phyloP scores from a whole-genome alignment of 2,888 invertebrate species.

The Yponomeuta cagnagella region DNA sequence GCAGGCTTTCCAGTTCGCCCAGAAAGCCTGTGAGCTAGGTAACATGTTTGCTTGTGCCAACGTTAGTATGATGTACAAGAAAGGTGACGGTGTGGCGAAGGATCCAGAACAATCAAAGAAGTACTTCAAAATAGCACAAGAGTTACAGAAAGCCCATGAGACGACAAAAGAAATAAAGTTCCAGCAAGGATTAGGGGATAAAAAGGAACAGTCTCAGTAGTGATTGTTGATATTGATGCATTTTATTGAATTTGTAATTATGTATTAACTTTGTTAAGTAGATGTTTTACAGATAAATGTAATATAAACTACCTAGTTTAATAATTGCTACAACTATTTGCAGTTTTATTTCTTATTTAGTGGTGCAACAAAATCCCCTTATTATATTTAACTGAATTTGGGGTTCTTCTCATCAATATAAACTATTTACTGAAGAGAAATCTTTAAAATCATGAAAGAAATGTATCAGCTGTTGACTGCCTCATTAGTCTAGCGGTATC shows the following conservation, averaged over 20 bases:
- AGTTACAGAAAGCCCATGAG: slow-evolving; percentile 80
- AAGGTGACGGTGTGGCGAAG: slow-evolving; percentile 88
- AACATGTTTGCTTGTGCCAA: slow-evolving; percentile 94
- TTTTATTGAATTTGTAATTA: neutral
- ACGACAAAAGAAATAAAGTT: slow-evolving; percentile 72
- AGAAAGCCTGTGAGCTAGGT: slow-evolving; percentile 87
- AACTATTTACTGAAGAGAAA: too few relatives aligned
- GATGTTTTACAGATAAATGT: too few relatives aligned
- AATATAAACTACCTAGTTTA: too few relatives aligned
- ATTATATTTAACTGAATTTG: too few relatives aligned
- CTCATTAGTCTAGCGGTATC: too few relatives aligned
- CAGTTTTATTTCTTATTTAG: too few relatives aligned
- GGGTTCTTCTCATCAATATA: too few relatives aligned
- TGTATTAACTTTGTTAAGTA: neutral
- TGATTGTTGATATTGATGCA: slow-evolving; percentile 20
- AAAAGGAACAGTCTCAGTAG: slow-evolving; percentile 24
- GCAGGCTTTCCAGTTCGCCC: slow-evolving; percentile 86
- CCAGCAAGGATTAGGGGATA: slow-evolving; percentile 70
- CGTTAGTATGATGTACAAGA: slow-evolving; percentile 89
- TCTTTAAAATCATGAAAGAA: too few relatives aligned
- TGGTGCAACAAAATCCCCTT: too few relatives aligned
- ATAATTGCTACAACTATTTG: too few relatives aligned
- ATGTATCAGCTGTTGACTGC: too few relatives aligned
- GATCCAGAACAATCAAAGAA: slow-evolving; percentile 81
- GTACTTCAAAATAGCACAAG: slow-evolving; percentile 82